These are phyloP conservation scores for Orbicella faveolata DNA, from an alignment of 64 coral and sea anemone genomes.

Conservation along the genomic window DNA sequence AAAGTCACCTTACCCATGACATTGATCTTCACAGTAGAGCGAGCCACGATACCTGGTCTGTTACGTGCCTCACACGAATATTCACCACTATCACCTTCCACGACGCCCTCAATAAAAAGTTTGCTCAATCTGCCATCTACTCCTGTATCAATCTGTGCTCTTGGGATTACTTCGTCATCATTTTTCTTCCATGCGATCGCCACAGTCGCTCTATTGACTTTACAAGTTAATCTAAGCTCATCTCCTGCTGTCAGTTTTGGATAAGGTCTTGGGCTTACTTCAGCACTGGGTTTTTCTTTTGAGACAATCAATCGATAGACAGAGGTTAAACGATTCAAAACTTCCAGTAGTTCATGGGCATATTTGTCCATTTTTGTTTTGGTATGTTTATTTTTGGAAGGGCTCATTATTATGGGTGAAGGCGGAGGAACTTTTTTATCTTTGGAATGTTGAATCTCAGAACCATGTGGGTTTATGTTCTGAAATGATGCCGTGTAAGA, in stretches of 20 bases:
- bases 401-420: too few relatives aligned
- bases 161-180: not conserved
- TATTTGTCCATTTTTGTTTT: too few relatives aligned
- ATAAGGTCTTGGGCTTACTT: not conserved
- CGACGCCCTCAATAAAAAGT: not conserved
- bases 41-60: not conserved
- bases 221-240: not conserved
- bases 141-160: not conserved
- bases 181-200: not conserved
- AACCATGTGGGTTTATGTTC: too few relatives aligned
- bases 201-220: not conserved
- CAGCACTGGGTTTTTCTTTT: conserved; percentile 1
- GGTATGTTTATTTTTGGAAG: too few relatives aligned
- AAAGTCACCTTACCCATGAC: not conserved
- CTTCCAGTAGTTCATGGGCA: too few relatives aligned
- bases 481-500: too few relatives aligned
- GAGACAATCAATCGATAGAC: not conserved
- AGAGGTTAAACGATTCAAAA: too few relatives aligned
- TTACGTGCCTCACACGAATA: conserved; percentile 10
- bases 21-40: not conserved
- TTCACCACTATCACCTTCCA: not conserved
- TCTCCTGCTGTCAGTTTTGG: not conserved
- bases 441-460: too few relatives aligned
- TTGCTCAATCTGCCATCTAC: not conserved
- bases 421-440: too few relatives aligned